Base-by-base conservation (phyloP, 2,888 invertebrate species). In the Volucella bombylans region DNA sequence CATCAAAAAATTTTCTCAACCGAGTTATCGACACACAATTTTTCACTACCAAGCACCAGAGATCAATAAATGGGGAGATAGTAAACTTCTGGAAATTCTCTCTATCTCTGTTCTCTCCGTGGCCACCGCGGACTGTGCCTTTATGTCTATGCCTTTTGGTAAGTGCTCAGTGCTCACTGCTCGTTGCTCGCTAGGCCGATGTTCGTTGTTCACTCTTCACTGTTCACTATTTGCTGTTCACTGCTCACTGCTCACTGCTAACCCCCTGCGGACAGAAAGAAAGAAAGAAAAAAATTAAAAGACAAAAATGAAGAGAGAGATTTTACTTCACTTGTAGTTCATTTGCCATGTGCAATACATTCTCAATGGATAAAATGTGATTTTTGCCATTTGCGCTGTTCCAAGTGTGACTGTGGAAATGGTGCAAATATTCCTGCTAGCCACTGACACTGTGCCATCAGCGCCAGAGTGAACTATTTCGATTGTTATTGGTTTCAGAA, bases 21-120 rank as follows among this genome's bases (percentile, higher is more conserved):
- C 85, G 76, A 85, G 81, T 85, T 85, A 85, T 85, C 85, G 81
- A 85, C 85, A 85, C 85, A 85, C 81, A 85, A 85, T 85, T 85
- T 31, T 85, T 85, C 85, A 85, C 85, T 85, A 85, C 85, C 85
- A 85, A 85, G 85, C 71, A 72, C 76, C 72, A 71, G 80, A 85
- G 85, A 85, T 85, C 85, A 85, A 85, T 85, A 85, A 31, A 81
- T 72, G 71, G 77, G 81, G 81, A 85, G 85, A 85, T 72, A 67
- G 80, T 85, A 81, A 72, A 77, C 72, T 81, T 72, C 81, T 85
- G 72, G 81, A 76, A 81, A 49, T 65, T 72, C 67, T 85, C 81
- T 85, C 80, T 68, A 76, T 81, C 71, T 57, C 41, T 54, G 57
- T 59, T 77, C 71, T 73, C 47, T 74, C 65, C 64, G 47, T 74